Evolutionary conservation across 2,113 vertebrate species (phyloP).

Genomic region (Eptesicus fuscus): DNA sequence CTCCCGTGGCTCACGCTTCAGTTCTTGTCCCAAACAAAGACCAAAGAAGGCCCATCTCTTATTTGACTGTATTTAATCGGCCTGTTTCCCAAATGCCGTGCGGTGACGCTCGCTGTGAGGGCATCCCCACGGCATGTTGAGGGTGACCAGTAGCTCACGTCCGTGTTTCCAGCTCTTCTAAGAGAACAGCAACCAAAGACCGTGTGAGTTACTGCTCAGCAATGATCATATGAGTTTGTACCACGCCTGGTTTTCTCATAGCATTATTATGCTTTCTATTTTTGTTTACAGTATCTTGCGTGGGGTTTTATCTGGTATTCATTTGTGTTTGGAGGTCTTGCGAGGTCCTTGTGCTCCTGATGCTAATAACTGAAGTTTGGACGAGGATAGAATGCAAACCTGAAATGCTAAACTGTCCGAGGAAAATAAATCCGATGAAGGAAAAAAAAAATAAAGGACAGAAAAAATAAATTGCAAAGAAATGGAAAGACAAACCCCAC

Average conservation of each 20-base stretch:
- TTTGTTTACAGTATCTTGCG: constrained; percentile 81
- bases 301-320: constrained; percentile 85
- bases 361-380: constrained; percentile 85
- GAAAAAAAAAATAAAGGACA: constrained; percentile 8
- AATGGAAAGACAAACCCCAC: neutral
- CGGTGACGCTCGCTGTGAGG: constrained; percentile 69
- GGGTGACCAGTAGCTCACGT: constrained; percentile 81
- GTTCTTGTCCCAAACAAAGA: constrained; percentile 84
- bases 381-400: constrained; percentile 84
- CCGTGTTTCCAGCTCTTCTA: constrained; percentile 75
- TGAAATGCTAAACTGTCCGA: constrained; percentile 84
- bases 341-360: constrained; percentile 84
- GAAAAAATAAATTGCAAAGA: neutral
- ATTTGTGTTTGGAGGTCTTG: constrained; percentile 89
- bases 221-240: constrained; percentile 81
- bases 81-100: constrained; percentile 79
- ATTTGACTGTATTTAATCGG: constrained; percentile 78
- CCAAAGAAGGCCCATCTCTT: constrained; percentile 87
- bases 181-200: constrained; percentile 63
- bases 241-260: constrained; percentile 80
- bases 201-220: constrained; percentile 82
- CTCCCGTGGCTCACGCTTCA: constrained; percentile 46
- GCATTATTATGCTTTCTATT: constrained; percentile 83
- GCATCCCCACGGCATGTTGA: constrained; percentile 79
- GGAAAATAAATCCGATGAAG: constrained; percentile 84